Percentiles rank a stretch among this genome's conserved stretches.
Conservation (phyloP, 2,888 invertebrate genomes). For the Dyspetes luteomarginatus region DNA sequence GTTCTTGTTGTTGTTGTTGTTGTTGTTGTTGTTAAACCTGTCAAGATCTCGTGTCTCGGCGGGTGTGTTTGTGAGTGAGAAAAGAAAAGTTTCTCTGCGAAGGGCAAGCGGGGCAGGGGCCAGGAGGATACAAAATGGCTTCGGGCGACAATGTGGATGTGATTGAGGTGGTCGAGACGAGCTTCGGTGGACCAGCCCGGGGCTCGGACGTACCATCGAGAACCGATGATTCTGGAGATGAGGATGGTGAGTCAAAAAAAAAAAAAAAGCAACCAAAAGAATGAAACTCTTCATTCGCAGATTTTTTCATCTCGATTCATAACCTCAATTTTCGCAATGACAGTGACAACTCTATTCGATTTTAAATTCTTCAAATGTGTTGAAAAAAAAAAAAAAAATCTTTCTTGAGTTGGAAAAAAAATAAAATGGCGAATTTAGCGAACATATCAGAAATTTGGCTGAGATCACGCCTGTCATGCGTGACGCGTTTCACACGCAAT, state of each 20-base stretch:
- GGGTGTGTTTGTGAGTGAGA: neutral
- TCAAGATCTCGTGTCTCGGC: slow-evolving; percentile 65
- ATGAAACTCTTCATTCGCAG: neutral
- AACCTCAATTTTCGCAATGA: slow-evolving; percentile 15
- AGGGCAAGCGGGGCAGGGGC: slow-evolving; percentile 62
- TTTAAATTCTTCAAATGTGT: neutral
- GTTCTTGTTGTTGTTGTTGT: neutral
- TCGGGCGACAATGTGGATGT: slow-evolving; percentile 92
- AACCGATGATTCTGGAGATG: slow-evolving; percentile 85
- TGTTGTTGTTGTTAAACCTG: slow-evolving; percentile 53
- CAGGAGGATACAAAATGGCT: slow-evolving; percentile 87
- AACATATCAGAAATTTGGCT: neutral
- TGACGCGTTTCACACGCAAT: neutral
- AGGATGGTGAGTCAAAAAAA: slow-evolving; percentile 85
- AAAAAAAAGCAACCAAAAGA: neutral
- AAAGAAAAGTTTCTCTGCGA: slow-evolving; percentile 26
- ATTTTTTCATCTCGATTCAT: neutral
- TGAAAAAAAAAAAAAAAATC: neutral
- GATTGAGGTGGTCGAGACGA: slow-evolving; percentile 90
- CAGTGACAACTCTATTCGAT: neutral
- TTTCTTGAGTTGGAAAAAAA: neutral
- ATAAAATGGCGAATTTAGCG: neutral
- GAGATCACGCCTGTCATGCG: neutral
- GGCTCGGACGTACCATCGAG: slow-evolving; percentile 85
- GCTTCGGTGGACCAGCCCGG: slow-evolving; percentile 79